Evolutionary conservation across 2,888 invertebrate genomes (phyloP), one percentile per base, ranked within the genome.

Genomic region (Stictocephala bisonia): DNA sequence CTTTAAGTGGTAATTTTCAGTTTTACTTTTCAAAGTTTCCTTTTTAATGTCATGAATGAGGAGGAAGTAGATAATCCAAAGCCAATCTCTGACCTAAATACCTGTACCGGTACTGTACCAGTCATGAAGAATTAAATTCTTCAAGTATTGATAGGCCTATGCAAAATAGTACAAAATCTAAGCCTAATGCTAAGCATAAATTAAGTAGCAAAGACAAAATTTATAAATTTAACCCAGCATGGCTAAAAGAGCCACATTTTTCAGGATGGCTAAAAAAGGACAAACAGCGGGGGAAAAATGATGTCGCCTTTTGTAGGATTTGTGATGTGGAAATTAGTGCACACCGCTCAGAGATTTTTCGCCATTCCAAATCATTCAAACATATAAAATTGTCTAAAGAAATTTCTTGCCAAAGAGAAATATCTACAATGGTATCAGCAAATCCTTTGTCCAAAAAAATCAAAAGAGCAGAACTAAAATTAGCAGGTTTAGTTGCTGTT

Each of bases 381-480:
- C 44, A 44, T 44, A 18, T 44, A 44, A 3, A 44, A 44, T 11
- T 44, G 18, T 44, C 44, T 18, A 18, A n/a, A 44, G 11, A 44
- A 3, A 44, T 44, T 3, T 44, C 44, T 44, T 44, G 44, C 44
- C 44, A 44, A 44, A 44, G 44, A 44, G 44, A 44, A 44, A 44
- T 44, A 44, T 15, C 4, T n/a, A 15, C 44, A 3, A 44, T 44
- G 44, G 44, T 44, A 18, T 29, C 50, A 31, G 53, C 35, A 24
- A n/a, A n/a, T n/a, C 56, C 18, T 24, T 58, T 35, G 27, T 56
- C 27, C 35, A 40, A 24, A 20, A 22, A 44, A 6, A 44, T 44
- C 44, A 60, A 60, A 60, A 60, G 60, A 60, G 60, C 60, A 29
- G 35, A 31, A 29, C 18, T 50, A 4, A 64, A 64, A 20, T 64